Base-by-base conservation (phyloP, 1,140 invertebrate genomes). In the Zaprionus ornatus region DNA sequence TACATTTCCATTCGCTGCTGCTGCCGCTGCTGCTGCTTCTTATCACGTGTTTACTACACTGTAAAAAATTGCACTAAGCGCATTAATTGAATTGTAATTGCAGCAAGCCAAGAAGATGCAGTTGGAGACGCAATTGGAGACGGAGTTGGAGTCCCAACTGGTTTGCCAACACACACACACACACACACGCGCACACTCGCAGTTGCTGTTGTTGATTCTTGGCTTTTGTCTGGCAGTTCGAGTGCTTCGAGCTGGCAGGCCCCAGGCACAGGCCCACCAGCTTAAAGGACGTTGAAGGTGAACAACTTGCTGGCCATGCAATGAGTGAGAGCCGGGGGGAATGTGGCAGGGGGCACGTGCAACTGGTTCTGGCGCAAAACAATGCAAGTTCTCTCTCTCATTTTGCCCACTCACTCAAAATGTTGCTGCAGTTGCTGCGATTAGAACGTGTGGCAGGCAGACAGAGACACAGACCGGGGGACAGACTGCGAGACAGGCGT, bases 221-320 rank as follows among this genome's bases (percentile, higher is more conserved):
- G 54, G 75, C 79, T 57, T 60, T 67, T 77, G 69, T 82, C 76
- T 71, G 82, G 79, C 72, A 74, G 82, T 83, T 71, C 77, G 79
- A 73, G 45, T 66, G 57, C 29, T 64, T 64, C 35, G 61, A 45
- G 27, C 60, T 66, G 60, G 35, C 35, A 37, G 35, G 35, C 35
- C 29, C 29, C 29, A 37, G 35, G 35, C 35, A 1, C 35, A 37
- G 35, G 35, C 35, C 64, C 61, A 59, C 62, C 73, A 55, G 74
- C 84, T 81, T 83, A 81, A 91, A 91, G 88, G 88, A 91, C 88
- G 88, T 71, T 91, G 88, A 91, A 91, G 88, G 88, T 91, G 88
- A 91, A 91, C 88, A 82, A 85, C 87, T 78, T 50, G 70, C 65
- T 40, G 64, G 68, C 52, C n/a, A 29, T 9, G 5, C n/a, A n/a